phyloP scores from a whole-genome alignment of 2,113 vertebrate species.

The Dasyurus viverrinus region DNA sequence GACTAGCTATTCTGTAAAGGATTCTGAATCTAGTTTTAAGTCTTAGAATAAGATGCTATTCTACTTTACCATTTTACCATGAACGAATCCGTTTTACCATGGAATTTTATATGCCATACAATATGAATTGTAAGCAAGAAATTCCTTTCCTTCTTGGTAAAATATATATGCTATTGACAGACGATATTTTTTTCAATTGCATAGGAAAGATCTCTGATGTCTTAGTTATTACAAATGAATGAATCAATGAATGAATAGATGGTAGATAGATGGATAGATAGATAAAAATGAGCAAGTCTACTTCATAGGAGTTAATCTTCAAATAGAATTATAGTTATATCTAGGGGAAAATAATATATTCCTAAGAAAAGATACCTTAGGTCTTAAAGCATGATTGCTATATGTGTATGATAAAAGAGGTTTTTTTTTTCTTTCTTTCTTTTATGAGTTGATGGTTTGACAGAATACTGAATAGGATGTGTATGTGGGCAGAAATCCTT shows the following conservation, averaged over 20 bases:
- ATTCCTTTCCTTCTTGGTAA: neutral
- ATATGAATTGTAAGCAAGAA: neutral
- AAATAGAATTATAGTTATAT: neutral
- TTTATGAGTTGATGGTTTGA: neutral
- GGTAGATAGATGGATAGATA: neutral
- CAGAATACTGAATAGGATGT: neutral
- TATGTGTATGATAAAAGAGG: neutral
- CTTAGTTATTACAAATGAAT: neutral
- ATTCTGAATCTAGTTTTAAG: neutral
- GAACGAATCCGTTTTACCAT: neutral
- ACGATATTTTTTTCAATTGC: neutral
- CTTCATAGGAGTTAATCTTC: constrained; percentile 2
- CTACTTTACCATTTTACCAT: too few relatives aligned
- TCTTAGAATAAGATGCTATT: neutral
- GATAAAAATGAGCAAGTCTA: neutral
- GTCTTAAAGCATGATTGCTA: neutral
- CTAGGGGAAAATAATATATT: neutral
- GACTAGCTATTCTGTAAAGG: neutral
- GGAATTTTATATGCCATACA: constrained; percentile 8
- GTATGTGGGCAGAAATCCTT: neutral
- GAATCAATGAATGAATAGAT: neutral
- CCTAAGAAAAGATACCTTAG: neutral
- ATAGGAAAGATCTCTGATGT: neutral
- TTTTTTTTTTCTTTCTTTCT: neutral
- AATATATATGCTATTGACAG: neutral